Conservation (phyloP, 2,888 invertebrate species). For the Ceratothoa steindachneri region DNA sequence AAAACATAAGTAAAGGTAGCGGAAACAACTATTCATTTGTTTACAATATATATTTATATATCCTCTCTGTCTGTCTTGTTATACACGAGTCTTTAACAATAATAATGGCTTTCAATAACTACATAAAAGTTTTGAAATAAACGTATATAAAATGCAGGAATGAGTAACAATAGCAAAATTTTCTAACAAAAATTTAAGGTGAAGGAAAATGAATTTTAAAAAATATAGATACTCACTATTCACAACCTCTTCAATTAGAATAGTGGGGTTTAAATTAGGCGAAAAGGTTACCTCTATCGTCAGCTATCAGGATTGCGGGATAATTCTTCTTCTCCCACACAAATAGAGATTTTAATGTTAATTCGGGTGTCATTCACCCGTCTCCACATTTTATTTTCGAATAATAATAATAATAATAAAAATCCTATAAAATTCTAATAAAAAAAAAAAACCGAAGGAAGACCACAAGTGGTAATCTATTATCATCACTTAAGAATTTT, state of each 20-base stretch:
- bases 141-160: neutral
- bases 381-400: too few relatives aligned
- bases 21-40: neutral
- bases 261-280: neutral
- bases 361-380: too few relatives aligned
- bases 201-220: neutral
- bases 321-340: too few relatives aligned
- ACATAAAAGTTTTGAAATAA: neutral
- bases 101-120: neutral
- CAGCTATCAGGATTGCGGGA: neutral
- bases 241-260: conserved; percentile 1
- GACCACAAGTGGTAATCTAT: neutral
- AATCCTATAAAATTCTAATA: too few relatives aligned
- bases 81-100: conserved; percentile 1
- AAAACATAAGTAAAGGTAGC: neutral
- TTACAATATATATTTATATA: neutral
- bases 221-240: neutral
- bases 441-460: neutral
- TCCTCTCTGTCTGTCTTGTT: neutral
- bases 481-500: neutral
- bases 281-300: too few relatives aligned
- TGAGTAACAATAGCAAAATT: neutral
- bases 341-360: too few relatives aligned
- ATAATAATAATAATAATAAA: too few relatives aligned
- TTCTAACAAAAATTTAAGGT: neutral